Evolutionary conservation across 2,888 invertebrate species (phyloP), one percentile per base, ranked within the genome.

Genomic region (Busseola fusca): DNA sequence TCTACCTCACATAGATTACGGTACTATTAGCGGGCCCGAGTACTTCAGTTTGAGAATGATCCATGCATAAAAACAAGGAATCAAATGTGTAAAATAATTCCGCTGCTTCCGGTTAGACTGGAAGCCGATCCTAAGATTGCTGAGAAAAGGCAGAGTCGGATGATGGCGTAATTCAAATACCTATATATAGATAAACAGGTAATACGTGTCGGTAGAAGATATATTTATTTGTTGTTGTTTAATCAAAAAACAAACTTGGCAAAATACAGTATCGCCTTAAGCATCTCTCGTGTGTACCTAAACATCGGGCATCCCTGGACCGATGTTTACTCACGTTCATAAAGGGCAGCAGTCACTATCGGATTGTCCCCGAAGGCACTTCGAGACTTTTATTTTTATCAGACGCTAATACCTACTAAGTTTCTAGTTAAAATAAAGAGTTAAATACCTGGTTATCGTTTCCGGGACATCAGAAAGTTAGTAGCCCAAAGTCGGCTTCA

Each of bases 391-490:
- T 9, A 16, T 25, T 40, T 60, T 0, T 58, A 18, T 27, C 4
- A 18, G 25, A 62, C 4, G 27, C 21, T 45, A 45, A 62, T 21
- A 0, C 7, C 18, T 27, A 40, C 9, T 63, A n/a, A n/a, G 1
- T 63, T n/a, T 30, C 3, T 30, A n/a, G n/a, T 30, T 34, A 48
- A 48, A 30, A 48, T n/a, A 30, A 48, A 16, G 30, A 63, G 9
- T 30, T 12, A 34, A 34, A 12, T 50, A 63, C 63, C 77, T 80
- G 75, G 34, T 74, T 58, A 45, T 64, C 6, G 64, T 68, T 21
- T 64, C 68, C 40, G 21, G 77, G 40, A 68, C 80, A 79, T 77
- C 27, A 74, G 74, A 68, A 74, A 57, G 37, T 64, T 52, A 64
- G 1, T 27, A 27, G 42, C 45, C 7, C 16, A 14, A 37, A 54